A percentile compares a stretch with the other conserved stretches of the same genome.
phyloP scores from a whole-genome alignment of 2,797 vertebrate genomes.

The Ctenochaetus hawaiiensis region DNA sequence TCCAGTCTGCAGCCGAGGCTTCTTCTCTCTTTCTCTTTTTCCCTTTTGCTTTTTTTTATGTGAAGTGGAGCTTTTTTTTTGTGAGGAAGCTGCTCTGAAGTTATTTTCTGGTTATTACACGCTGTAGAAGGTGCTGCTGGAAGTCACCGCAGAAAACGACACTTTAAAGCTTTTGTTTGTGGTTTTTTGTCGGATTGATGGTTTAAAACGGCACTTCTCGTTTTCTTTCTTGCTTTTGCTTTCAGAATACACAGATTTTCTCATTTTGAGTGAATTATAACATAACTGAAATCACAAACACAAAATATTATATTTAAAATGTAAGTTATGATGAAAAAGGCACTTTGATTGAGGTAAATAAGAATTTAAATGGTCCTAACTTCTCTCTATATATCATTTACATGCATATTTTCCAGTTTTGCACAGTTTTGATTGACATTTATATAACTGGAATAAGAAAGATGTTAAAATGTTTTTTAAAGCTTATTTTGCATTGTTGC shows the following conservation, averaged over 20 bases:
- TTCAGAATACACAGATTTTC: conserved; percentile 4
- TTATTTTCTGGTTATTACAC: conserved; percentile 42
- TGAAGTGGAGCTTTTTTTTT: conserved; percentile 48
- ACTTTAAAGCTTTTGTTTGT: conserved; percentile 36
- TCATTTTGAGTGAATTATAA: not conserved
- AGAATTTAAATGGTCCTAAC: not conserved
- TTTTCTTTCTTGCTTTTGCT: conserved; percentile 12
- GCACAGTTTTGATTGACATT: conserved; percentile 32
- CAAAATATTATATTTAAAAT: not conserved
- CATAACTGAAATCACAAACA: not conserved
- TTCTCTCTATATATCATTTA: conserved; percentile 10
- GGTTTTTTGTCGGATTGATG: conserved; percentile 7
- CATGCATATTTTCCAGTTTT: conserved; percentile 39
- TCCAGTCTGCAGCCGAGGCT: not conserved
- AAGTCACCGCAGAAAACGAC: conserved; percentile 20
- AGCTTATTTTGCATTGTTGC: conserved; percentile 19
- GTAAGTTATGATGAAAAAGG: not conserved
- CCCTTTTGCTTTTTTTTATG: conserved; percentile 42
- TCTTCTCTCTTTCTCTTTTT: not conserved
- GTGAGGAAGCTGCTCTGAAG: conserved; percentile 40
- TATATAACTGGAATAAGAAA: conserved; percentile 3
- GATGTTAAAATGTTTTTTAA: conserved; percentile 14
- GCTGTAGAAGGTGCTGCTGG: conserved; percentile 31
- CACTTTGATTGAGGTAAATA: conserved; percentile 22
- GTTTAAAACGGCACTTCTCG: conserved; percentile 3